phyloP scores from a whole-genome alignment of 2,888 invertebrate genomes.

The Athalia circularis region DNA sequence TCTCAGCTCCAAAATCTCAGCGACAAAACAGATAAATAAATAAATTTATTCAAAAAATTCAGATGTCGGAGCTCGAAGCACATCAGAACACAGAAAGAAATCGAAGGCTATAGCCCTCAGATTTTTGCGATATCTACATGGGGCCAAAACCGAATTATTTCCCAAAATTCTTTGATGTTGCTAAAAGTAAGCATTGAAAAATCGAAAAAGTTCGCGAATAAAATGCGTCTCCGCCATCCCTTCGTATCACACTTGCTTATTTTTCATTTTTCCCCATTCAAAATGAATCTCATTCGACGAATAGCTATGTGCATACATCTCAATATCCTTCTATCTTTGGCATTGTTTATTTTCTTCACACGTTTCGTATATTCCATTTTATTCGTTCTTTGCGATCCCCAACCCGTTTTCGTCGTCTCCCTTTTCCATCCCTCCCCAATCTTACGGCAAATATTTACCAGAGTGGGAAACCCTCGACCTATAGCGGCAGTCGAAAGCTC shows the following conservation, averaged over 20 bases:
- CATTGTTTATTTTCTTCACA: constrained; percentile 57
- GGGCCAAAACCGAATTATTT: no score
- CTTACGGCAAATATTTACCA: constrained; percentile 61
- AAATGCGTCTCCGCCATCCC: no score
- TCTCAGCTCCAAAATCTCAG: no score
- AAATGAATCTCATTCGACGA: constrained; percentile 23
- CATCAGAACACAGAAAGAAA: no score
- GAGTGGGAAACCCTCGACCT: constrained; percentile 48
- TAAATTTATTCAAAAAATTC: no score
- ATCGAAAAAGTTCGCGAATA: no score
- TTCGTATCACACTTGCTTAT: not conserved
- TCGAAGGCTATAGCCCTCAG: no score
- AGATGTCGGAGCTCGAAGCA: no score
- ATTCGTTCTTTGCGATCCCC: constrained; percentile 55
- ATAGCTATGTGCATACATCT: constrained; percentile 22
- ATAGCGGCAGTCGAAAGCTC: constrained; percentile 19
- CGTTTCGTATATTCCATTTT: constrained; percentile 59
- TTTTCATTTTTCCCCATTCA: constrained; percentile 35
- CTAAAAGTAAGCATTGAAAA: no score
- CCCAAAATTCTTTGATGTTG: no score
- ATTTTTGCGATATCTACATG: no score
- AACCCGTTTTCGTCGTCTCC: constrained; percentile 50
- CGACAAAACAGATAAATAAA: no score
- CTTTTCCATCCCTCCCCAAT: constrained; percentile 49
- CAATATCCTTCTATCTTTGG: constrained; percentile 51